These are phyloP conservation scores for Tupaia tana DNA, from an alignment of 2,113 vertebrate genomes.

Conservation along the genomic window DNA sequence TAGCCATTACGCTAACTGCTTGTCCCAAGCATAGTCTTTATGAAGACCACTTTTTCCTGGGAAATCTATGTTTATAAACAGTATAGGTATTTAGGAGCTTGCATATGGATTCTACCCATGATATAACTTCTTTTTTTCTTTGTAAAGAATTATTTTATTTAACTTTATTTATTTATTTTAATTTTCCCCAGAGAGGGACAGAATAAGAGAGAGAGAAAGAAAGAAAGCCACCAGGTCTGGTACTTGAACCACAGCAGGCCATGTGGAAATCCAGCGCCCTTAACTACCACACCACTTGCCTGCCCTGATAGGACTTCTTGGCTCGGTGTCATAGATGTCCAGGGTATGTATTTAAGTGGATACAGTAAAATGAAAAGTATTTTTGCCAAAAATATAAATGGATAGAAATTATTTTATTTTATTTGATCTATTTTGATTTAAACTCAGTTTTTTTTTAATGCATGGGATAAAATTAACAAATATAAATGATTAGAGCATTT, in stretches of 20 bases:
- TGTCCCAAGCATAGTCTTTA: neutral
- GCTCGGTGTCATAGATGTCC: neutral
- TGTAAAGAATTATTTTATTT: too few species aligned
- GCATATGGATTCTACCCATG: neutral
- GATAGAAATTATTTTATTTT: conserved; percentile 6
- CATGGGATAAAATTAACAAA: neutral
- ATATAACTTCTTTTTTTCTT: too few species aligned
- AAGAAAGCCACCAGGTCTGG: too few species aligned
- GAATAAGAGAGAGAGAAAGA: too few species aligned
- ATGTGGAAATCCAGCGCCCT: too few species aligned
- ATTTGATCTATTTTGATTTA: neutral
- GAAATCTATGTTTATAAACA: neutral
- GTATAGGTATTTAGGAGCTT: neutral
- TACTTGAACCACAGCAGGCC: too few species aligned
- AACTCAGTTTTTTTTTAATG: neutral
- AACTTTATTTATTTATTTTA: too few species aligned
- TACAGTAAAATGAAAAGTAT: neutral
- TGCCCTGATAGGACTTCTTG: neutral
- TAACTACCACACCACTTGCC: too few species aligned
- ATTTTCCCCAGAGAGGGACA: too few species aligned
- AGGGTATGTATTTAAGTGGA: neutral
- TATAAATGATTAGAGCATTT: neutral
- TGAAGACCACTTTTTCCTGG: neutral
- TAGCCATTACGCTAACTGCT: too few species aligned
- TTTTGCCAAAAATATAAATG: conserved; percentile 30